Conservation (phyloP, 2,797 vertebrate species). For the Gambelia wislizenii region DNA sequence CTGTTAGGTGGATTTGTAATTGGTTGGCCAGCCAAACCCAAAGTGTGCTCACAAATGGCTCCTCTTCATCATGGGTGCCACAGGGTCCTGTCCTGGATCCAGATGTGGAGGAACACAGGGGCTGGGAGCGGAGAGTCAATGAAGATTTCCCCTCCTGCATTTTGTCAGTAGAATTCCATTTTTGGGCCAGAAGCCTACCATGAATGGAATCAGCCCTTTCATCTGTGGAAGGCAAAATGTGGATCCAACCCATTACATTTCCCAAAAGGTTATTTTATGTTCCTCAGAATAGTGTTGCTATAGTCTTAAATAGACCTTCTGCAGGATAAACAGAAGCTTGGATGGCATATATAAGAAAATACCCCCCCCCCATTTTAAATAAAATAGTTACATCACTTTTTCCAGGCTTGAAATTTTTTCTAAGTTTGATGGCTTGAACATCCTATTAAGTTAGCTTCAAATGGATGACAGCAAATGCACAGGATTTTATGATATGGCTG, state of each 20-base stretch:
- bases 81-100: too few species aligned
- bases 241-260: not conserved
- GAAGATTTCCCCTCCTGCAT: not conserved
- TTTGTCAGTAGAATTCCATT: not conserved
- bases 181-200: not conserved
- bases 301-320: slow-evolving; percentile 31
- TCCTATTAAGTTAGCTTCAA: slow-evolving; percentile 50
- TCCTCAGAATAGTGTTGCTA: slow-evolving; percentile 32
- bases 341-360: slow-evolving; percentile 11
- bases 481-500: slow-evolving; percentile 20
- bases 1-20: too few species aligned
- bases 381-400: not conserved
- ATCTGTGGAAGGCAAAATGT: not conserved
- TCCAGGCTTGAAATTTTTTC: slow-evolving; percentile 45
- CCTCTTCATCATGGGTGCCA: too few species aligned
- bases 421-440: slow-evolving; percentile 56
- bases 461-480: not conserved
- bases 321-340: slow-evolving; percentile 54
- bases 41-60: too few species aligned
- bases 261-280: not conserved
- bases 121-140: not conserved
- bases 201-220: not conserved
- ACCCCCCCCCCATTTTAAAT: slow-evolving; percentile 57
- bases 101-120: not conserved
- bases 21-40: too few species aligned